Evolutionary conservation across 2,888 invertebrate genomes (phyloP).

Genomic region (Cerastoderma edule): DNA sequence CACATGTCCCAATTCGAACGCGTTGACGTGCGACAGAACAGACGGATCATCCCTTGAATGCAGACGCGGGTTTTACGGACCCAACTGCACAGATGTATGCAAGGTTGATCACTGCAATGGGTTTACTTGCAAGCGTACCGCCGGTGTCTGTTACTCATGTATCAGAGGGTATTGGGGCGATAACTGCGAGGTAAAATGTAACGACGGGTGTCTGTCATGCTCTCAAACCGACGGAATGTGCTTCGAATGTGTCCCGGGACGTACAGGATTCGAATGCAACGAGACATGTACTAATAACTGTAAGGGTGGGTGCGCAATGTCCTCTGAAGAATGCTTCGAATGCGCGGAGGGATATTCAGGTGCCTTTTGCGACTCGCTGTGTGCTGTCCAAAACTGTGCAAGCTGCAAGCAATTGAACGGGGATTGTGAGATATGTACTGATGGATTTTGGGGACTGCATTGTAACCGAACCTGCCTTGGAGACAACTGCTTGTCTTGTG

Average conservation of each 20-base stretch:
- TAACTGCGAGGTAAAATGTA: constrained; percentile 7
- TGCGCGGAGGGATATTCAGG: constrained; percentile 33
- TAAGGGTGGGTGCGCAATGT: constrained; percentile 24
- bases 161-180: constrained; percentile 27
- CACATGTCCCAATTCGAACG: constrained; percentile 2
- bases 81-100: constrained; percentile 7
- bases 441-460: constrained; percentile 40
- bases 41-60: constrained; percentile 1
- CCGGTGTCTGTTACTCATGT: constrained; percentile 34
- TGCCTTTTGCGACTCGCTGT: constrained; percentile 32
- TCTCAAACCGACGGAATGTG: constrained; percentile 28
- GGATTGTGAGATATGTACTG: constrained; percentile 34
- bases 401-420: constrained; percentile 33
- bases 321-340: constrained; percentile 26
- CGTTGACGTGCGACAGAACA: not conserved
- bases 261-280: constrained; percentile 31
- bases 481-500: constrained; percentile 39
- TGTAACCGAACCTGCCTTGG: constrained; percentile 37
- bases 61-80: constrained; percentile 17
- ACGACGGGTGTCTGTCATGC: constrained; percentile 3
- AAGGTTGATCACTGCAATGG: constrained; percentile 4
- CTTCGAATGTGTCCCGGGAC: constrained; percentile 9
- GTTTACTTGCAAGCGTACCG: constrained; percentile 16
- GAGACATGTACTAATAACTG: constrained; percentile 18
- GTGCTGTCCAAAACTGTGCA: constrained; percentile 26